Evolutionary conservation across 2,888 invertebrate genomes (phyloP), one percentile per base, ranked within the genome.

Genomic region (Calliphora vomitoria): DNA sequence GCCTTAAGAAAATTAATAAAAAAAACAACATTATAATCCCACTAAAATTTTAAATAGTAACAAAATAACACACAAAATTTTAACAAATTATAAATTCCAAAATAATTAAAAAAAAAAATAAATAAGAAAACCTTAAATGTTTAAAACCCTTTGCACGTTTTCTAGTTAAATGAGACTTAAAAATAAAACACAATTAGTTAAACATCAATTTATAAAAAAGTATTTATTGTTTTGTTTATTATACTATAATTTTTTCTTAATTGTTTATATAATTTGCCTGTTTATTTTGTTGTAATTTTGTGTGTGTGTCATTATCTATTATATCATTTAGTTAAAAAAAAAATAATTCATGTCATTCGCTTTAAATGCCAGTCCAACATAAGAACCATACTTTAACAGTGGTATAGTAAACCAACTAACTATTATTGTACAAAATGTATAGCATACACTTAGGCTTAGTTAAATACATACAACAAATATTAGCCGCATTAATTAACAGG

Each of bases 21-120:
- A 8, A 18, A n/a, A 13, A 35, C 62, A 62, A 13, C 18, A 71
- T 66, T 58, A 58, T 53, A 35, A 8, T 2, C 35, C 62, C 35
- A 62, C 62, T 62, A 62, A 62, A 62, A 62, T 8, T 35, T 74
- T 44, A 60, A 68, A 64, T 47, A 72, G 38, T 25, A 79, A 69
- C 18, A 75, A 64, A 76, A 68, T 82, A 89, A 84, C 86, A 83
- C 87, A 87, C 84, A 87, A 85, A 87, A 87, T 85, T 85, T 85
- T 85, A 87, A 85, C 85, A 85, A 85, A 75, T 55, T 25, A 8
- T 55, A 18, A 10, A 10, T 55, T 55, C n/a, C n/a, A 25, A 25
- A n/a, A n/a, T n/a, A n/a, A n/a, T 55, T 55, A 4, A 5, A 25
- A 11, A 25, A 10, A 58, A 58, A 20, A 25, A 25, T 47, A 15